Base-by-base conservation (phyloP, 30 jellyfish, hydroid and myxozoan genomes). In the Rhopilema esculentum region DNA sequence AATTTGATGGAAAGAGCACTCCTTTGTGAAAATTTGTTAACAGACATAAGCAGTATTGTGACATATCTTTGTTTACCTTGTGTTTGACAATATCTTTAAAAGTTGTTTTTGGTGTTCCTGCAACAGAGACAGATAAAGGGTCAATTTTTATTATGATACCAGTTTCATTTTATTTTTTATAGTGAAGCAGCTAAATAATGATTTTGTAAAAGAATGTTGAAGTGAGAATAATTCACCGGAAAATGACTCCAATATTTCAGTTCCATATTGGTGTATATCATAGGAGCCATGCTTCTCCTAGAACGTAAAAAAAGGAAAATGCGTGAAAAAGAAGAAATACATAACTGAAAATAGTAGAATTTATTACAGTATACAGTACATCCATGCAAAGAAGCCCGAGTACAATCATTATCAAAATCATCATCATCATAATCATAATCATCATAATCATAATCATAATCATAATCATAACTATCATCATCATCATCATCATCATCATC, bases 251-350 rank as follows among this genome's bases (percentile, higher is more conserved):
- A 80, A 24, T 80, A 80, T 66, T 66, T 80, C 90, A 28, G 90
- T 8, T 9, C 90, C 90, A 65, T 80, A 80, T 16, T 20, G 21
- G 26, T 80, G 90, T 16, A 80, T 80, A 19, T 80, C 90, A 66
- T 27, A 80, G 20, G 90, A 80, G 27, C 90, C 72, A 27, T 80
- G 90, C 19, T 40, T 24, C 32, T 80, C 90, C 90, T 80, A 66
- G 20, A 40, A 40, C 12, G 57, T 40, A 40, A 12, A 40, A 40
- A 40, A 40, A 40, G 12, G 57, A 40, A 40, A 40, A n/a, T n/a
- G n/a, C n/a, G n/a, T n/a, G n/a, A n/a, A n/a, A n/a, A n/a, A n/a
- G n/a, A n/a, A n/a, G n/a, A n/a, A n/a, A n/a, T n/a, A n/a, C n/a
- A n/a, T n/a, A n/a, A n/a, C n/a, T n/a, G n/a, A n/a, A n/a, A n/a